Evolutionary conservation across 2,113 vertebrate species (phyloP), one percentile per base, ranked within the genome.

Genomic region (Centropus unirufus): DNA sequence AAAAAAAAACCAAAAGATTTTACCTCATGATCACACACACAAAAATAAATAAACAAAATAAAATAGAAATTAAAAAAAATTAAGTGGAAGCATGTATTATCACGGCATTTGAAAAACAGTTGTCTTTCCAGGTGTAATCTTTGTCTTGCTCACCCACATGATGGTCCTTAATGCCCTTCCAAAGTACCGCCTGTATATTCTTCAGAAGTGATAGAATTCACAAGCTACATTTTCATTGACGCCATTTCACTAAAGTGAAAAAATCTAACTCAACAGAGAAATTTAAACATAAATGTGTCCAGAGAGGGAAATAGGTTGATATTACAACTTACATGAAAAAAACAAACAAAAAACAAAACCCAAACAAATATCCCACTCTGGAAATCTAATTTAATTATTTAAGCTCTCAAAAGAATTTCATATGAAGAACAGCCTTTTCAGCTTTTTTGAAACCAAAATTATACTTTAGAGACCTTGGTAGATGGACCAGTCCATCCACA

Each of bases 1-100:
- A 18, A 4, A 36, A 44, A 36, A 46, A 11, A 49, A 49, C 6
- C 18, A 10, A 22, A 34, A 36, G 66, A 59, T 52, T 92, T 72
- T 47, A 67, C 23, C 21, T 22, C 58, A 39, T 69, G 67, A 59
- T 44, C 27, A 44, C 42, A 82, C 24, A 67, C 68, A 69, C 89
- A 69, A 46, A 69, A 93, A 69, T 47, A 68, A 94, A 77, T 14
- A 83, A 91, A 73, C 18, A 80, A 49, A 21, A 49, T 49, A 49
- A 49, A 49, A 22, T 49, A 49, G 22, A 23, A 49, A 12, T 23
- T 49, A 46, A 69, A 89, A 69, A 46, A 72, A 93, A 77, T 14
- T 81, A 87, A 73, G 49, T 20, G 63, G 62, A 6, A 54, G 11
- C 8, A 34, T 34, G 11, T 54, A 34, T 83, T 74, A 42, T 40